Conservation (phyloP, 2,113 vertebrate genomes). For the Nannobrachium achirus region DNA sequence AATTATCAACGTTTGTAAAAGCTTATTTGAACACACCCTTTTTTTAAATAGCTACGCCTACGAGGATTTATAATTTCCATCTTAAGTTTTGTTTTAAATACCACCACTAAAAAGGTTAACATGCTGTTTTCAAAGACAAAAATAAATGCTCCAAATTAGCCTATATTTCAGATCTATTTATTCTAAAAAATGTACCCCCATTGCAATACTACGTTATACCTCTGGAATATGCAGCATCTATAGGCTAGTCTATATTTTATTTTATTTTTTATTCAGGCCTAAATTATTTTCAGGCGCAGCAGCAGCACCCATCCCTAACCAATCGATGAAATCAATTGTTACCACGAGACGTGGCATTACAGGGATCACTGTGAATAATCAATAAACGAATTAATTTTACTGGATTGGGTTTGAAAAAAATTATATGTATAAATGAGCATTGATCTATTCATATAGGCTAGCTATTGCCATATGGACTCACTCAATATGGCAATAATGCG, state of each 20-base stretch:
- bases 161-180: too few relatives aligned
- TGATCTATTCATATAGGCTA: slow-evolving; percentile 20
- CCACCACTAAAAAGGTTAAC: too few relatives aligned
- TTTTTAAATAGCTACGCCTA: too few relatives aligned
- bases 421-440: slow-evolving; percentile 14
- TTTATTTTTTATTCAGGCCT: slow-evolving; percentile 22
- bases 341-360: slow-evolving; percentile 43
- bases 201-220: too few relatives aligned
- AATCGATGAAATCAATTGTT: slow-evolving; percentile 73
- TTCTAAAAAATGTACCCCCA: too few relatives aligned
- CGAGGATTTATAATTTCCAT: too few relatives aligned
- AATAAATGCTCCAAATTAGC: too few relatives aligned
- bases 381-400: slow-evolving; percentile 58
- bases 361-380: slow-evolving; percentile 68
- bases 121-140: too few relatives aligned
- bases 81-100: too few relatives aligned
- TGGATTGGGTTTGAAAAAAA: slow-evolving; percentile 35
- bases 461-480: slow-evolving; percentile 11
- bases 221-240: neutral
- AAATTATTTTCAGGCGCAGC: slow-evolving; percentile 1
- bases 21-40: neutral
- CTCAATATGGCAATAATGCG: neutral
- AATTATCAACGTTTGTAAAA: neutral
- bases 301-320: slow-evolving; percentile 34
- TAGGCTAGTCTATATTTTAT: neutral